Evolutionary conservation across 2,113 vertebrate species (phyloP).

Genomic region (Monarcha castaneiventris): DNA sequence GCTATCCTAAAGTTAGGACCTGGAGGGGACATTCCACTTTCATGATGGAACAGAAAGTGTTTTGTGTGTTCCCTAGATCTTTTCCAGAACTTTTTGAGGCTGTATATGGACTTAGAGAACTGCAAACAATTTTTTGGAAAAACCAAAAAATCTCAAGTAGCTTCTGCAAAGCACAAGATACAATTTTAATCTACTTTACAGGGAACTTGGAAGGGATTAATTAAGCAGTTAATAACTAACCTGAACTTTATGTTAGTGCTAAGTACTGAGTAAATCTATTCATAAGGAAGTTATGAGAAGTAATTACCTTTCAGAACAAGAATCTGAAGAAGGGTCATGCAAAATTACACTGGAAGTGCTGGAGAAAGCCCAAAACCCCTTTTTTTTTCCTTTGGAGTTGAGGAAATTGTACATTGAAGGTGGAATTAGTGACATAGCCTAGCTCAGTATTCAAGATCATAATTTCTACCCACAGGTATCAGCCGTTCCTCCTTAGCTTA

Average conservation of each 20-base stretch:
- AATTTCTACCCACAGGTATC: neutral
- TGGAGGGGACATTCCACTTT: neutral
- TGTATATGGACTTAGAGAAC: neutral
- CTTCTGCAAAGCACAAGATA: neutral
- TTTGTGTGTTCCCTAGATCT: neutral
- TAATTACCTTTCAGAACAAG: neutral
- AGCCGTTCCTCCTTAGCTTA: neutral
- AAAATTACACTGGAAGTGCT: neutral
- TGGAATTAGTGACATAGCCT: neutral
- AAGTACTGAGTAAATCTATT: neutral
- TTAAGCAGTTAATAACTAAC: conserved; percentile 11
- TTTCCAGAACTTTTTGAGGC: neutral
- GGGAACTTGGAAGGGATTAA: neutral
- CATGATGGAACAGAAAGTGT: neutral
- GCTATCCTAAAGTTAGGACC: neutral
- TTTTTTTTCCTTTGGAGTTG: neutral
- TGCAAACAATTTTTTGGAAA: neutral
- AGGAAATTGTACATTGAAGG: neutral
- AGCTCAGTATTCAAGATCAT: neutral
- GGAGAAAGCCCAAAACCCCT: neutral
- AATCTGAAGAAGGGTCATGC: neutral
- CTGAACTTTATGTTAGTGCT: conserved; percentile 11
- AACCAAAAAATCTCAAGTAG: neutral
- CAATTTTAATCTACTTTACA: conserved; percentile 38
- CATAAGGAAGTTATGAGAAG: neutral